Percentiles rank a stretch among this genome's conserved stretches.
phyloP scores from a whole-genome alignment of 2,113 vertebrate genomes.

The Hippolais icterina region DNA sequence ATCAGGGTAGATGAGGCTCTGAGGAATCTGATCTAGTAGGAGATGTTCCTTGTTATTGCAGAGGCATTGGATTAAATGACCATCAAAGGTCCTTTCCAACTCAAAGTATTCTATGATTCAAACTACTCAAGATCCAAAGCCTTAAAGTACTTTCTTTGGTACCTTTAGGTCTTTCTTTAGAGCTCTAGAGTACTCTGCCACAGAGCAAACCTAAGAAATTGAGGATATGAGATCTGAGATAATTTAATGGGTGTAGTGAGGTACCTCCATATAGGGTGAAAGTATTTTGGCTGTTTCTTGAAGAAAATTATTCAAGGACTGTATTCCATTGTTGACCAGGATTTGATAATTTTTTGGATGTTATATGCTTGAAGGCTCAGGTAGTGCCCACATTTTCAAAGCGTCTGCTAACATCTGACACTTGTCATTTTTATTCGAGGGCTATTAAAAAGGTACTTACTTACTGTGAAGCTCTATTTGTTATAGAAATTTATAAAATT shows the following conservation, averaged over 20 bases:
- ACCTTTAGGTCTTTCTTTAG: too few species aligned
- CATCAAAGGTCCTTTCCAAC: neutral
- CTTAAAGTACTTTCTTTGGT: neutral
- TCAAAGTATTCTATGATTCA: neutral
- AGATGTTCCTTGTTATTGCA: neutral
- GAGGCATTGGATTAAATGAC: neutral
- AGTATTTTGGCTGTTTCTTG: neutral
- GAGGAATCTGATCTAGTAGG: neutral
- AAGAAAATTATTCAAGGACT: neutral
- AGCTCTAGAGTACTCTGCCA: neutral
- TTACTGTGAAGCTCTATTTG: neutral
- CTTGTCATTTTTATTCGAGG: neutral
- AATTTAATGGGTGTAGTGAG: neutral
- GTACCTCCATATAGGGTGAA: neutral
- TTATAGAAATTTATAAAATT: neutral
- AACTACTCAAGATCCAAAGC: neutral
- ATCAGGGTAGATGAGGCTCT: neutral
- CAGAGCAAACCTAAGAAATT: neutral
- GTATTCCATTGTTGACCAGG: neutral
- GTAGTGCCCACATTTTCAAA: neutral
- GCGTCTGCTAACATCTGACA: neutral
- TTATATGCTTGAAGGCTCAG: neutral
- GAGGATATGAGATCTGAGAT: neutral
- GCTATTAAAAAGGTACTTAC: neutral
- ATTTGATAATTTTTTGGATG: neutral